phyloP scores from a whole-genome alignment of 92 coral and sea anemone genomes.

The Siderastrea radians region DNA sequence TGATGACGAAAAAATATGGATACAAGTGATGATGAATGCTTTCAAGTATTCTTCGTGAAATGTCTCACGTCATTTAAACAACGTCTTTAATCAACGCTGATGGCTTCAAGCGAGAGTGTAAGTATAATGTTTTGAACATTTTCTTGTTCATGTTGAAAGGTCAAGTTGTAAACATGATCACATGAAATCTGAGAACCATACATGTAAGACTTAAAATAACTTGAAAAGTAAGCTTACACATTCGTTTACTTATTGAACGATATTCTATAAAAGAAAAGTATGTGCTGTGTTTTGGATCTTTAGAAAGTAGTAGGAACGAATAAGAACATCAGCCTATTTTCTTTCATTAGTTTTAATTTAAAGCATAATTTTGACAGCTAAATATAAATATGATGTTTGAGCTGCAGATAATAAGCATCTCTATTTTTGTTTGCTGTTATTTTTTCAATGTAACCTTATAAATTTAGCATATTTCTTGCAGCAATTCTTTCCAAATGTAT shows the following conservation, averaged over 20 bases:
- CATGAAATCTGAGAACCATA: neutral
- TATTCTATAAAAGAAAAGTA: neutral
- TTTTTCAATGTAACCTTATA: neutral
- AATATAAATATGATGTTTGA: neutral
- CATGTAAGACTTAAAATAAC: neutral
- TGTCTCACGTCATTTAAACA: neutral
- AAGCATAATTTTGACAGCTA: neutral
- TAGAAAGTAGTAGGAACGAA: neutral
- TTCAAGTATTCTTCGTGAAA: neutral
- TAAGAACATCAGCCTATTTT: neutral
- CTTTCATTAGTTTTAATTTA: neutral
- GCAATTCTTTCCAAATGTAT: neutral
- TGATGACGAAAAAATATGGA: neutral
- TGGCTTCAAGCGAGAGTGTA: conserved; percentile 36
- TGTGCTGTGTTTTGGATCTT: neutral
- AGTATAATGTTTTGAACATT: neutral
- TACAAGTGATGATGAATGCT: neutral
- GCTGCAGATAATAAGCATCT: neutral
- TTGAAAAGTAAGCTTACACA: neutral
- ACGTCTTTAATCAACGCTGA: neutral
- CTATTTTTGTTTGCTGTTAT: neutral
- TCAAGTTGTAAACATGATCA: neutral
- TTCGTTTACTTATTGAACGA: neutral
- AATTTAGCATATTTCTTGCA: neutral
- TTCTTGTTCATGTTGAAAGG: neutral